A percentile compares a stretch with the other conserved stretches of the same genome.
Conservation (phyloP, 2,888 invertebrate species). For the Gasteruption jaculator region DNA sequence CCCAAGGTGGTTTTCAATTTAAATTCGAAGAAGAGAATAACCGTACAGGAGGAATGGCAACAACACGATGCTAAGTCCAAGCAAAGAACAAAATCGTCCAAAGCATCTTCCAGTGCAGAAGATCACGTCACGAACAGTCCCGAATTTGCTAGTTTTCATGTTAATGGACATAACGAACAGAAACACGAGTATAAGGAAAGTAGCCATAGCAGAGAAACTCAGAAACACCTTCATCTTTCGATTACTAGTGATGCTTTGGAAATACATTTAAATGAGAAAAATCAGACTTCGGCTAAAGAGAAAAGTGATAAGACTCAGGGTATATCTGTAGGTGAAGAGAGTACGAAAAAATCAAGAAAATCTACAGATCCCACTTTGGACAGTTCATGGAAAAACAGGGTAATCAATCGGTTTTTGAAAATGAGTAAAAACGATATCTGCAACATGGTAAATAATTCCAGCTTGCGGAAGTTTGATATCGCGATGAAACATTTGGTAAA, state of each 20-base stretch:
- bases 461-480: constrained; percentile 45
- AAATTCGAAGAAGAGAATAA: constrained; percentile 31
- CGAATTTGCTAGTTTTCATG: no score
- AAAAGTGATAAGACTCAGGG: constrained; percentile 6
- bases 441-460: constrained; percentile 47
- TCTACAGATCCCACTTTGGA: constrained; percentile 22
- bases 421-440: constrained; percentile 49
- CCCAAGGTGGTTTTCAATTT: constrained; percentile 39
- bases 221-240: no score
- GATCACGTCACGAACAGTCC: constrained; percentile 4
- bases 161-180: not conserved
- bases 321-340: not conserved
- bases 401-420: constrained; percentile 44
- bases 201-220: no score
- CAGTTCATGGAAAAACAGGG: constrained; percentile 40
- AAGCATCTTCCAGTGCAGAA: no score
- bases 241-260: no score
- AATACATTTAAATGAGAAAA: not conserved
- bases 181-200: constrained; percentile 9
- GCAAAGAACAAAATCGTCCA: not conserved
- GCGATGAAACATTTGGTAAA: constrained; percentile 47
- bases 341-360: constrained; percentile 16
- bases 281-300: constrained; percentile 4
- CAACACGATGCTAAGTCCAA: constrained; percentile 20
- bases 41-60: constrained; percentile 31